A percentile compares a stretch with the other conserved stretches of the same genome.
Evolutionary conservation across 2,113 vertebrate genomes (phyloP).

Genomic region (Eurypyga helias): DNA sequence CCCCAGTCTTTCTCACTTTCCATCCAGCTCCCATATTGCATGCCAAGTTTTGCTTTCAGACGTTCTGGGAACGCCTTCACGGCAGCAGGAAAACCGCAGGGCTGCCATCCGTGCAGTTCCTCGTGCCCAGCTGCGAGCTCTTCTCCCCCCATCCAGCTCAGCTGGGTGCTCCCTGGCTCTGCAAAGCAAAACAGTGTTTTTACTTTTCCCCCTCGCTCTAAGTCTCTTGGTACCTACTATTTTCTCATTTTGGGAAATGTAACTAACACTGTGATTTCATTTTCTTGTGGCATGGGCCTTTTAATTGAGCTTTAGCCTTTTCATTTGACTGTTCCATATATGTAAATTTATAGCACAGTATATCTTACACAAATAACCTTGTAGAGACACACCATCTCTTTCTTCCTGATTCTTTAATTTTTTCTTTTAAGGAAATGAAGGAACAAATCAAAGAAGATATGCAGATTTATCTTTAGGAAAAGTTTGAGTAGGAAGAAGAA

Average conservation of each 20-base stretch:
- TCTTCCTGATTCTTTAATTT: neutral
- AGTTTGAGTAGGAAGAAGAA: neutral
- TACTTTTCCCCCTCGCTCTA: neutral
- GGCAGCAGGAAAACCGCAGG: neutral
- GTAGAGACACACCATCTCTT: neutral
- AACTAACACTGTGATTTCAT: neutral
- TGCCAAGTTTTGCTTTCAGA: conserved; percentile 32
- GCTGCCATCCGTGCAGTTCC: neutral
- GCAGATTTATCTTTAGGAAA: neutral
- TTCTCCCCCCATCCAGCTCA: neutral
- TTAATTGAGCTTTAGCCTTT: neutral
- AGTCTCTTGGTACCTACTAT: neutral
- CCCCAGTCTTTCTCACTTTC: neutral
- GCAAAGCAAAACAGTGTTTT: neutral
- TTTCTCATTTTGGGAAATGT: neutral
- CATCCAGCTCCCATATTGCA: neutral
- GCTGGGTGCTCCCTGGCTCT: neutral
- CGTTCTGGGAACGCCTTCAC: neutral
- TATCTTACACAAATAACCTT: neutral
- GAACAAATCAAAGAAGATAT: neutral
- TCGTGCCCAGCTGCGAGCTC: fast-evolving
- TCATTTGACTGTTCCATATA: neutral
- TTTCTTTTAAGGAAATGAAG: neutral
- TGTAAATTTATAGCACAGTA: neutral
- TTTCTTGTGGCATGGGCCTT: neutral